Conservation (phyloP, 2,888 invertebrate species). For the Catocala sponsa region DNA sequence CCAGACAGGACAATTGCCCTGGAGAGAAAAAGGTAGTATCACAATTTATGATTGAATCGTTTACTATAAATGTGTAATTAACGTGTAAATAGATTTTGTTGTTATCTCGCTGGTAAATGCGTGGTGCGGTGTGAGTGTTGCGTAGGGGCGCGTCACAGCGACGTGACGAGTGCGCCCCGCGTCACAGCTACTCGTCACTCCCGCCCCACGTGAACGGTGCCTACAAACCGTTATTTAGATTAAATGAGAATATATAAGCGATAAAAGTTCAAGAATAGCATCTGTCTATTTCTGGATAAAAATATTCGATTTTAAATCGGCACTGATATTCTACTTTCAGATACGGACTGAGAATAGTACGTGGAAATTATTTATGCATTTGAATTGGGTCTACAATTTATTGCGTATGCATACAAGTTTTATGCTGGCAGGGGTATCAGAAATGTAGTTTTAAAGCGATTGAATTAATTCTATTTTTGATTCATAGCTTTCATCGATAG, state of each 20-base stretch:
- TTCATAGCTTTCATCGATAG: too few relatives aligned
- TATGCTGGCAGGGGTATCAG: background rate
- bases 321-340: conserved; percentile 21
- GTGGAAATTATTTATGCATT: background rate
- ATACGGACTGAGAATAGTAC: background rate
- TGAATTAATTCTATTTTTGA: too few relatives aligned
- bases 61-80: too few relatives aligned
- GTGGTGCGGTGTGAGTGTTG: conserved; percentile 36
- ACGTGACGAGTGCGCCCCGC: conserved; percentile 51
- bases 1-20: too few relatives aligned
- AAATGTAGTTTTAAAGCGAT: background rate
- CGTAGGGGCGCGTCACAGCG: conserved; percentile 48
- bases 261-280: conserved; percentile 34
- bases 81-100: background rate
- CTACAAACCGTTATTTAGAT: conserved; percentile 47
- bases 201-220: conserved; percentile 40
- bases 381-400: background rate
- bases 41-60: too few relatives aligned
- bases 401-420: background rate
- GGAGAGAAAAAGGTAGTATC: too few relatives aligned
- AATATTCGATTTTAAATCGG: conserved; percentile 30
- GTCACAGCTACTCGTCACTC: conserved; percentile 54
- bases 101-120: conserved; percentile 33
- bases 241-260: conserved; percentile 43
- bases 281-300: conserved; percentile 23